A percentile compares a stretch with the other conserved stretches of the same genome.
These are phyloP conservation scores for Taurulus bubalis DNA, from an alignment of 2,113 vertebrate genomes.

Conservation along the genomic window DNA sequence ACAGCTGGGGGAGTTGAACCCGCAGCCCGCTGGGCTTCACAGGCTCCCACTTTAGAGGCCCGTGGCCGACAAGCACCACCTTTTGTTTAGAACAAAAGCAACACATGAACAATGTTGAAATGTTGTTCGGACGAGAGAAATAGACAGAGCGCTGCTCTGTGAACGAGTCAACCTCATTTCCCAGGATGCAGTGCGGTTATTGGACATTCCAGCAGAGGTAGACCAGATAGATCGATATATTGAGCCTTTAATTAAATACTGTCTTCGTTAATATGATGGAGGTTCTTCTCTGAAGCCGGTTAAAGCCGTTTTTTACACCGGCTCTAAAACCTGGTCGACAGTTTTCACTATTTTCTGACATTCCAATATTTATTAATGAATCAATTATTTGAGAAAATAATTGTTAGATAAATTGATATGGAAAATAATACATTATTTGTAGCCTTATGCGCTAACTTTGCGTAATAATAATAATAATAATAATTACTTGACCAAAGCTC, in stretches of 20 bases:
- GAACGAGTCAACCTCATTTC: neutral
- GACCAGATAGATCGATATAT: neutral
- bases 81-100: slow-evolving; percentile 65
- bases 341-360: neutral
- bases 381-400: no score
- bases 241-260: slow-evolving; percentile 17
- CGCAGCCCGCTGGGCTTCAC: slow-evolving; percentile 81
- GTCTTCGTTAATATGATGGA: neutral
- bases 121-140: neutral
- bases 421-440: no score
- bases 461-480: neutral
- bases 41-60: slow-evolving; percentile 84
- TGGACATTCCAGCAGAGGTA: neutral
- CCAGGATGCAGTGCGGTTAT: neutral
- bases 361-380: neutral
- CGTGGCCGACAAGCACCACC: slow-evolving; percentile 89
- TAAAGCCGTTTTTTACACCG: neutral
- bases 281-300: neutral
- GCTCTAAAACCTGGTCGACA: neutral
- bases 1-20: slow-evolving; percentile 84
- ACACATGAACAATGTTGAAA: neutral
- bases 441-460: no score
- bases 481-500: neutral
- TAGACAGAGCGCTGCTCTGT: neutral
- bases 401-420: no score